Evolutionary conservation across 2,113 vertebrate genomes (phyloP), one percentile per base, ranked within the genome.

Genomic region (Podarcis raffonei): DNA sequence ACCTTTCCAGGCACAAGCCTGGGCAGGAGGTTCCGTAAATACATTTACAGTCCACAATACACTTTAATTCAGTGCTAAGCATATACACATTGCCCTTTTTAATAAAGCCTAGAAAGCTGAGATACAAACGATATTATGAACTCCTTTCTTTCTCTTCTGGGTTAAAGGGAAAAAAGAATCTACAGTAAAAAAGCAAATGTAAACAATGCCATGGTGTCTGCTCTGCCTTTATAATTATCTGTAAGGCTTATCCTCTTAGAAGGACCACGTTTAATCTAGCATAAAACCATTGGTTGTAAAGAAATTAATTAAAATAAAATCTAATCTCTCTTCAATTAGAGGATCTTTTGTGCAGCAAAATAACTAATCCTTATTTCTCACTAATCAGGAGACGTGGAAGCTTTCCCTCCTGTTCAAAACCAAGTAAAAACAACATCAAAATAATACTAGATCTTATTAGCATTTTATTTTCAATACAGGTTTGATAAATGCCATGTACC

Each of bases 241-340:
- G 71, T 82, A 91, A 82, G 22, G 71, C 59, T 92, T 85, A 59
- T 91, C 91, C 71, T 72, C 81, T 90, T 16, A 4, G 1, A 42
- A 83, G 88, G 86, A 6, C 90, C 87, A 79, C 20, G 53, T 92
- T 88, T 68, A 89, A 86, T 48, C 86, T 35, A 71, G 89, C 79
- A 71, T 89, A 85, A 93, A 5, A 68, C 57, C 53, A 42, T 65
- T 37, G 48, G 42, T 79, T 87, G 83, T 57, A 23, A 1, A 16
- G 71, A 85, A 94, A 92, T 83, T 86, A 83, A 75, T 86, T 48
- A 81, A 78, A 85, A 87, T 57, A 85, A 92, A 88, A 93, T 15
- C n/a, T 77, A 81, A 91, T 85, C 81, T 81, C 80, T 68, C 8
- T 84, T 88, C 92, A 85, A 57, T 75, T 81, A 85, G 76, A 1